Percentiles rank a stretch among this genome's conserved stretches.
Evolutionary conservation across 1,140 invertebrate genomes (phyloP).

Genomic region (Aphelinus certus): DNA sequence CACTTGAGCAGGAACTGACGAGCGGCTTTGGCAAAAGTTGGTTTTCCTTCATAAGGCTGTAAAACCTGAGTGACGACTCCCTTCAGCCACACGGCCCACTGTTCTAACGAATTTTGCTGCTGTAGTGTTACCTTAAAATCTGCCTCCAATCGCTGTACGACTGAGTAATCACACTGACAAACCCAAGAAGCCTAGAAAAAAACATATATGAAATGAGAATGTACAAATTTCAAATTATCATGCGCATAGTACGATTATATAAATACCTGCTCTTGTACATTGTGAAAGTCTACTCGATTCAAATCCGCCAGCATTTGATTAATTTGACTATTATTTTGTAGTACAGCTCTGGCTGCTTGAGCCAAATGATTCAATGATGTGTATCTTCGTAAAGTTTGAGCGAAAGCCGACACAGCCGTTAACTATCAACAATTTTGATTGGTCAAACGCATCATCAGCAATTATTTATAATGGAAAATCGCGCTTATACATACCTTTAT

Average conservation of each 20-base stretch:
- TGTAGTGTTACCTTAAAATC: constrained; percentile 95
- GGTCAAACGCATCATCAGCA: not conserved
- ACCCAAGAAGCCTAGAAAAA: constrained; percentile 88
- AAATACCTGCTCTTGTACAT: constrained; percentile 85
- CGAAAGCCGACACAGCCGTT: constrained; percentile 88
- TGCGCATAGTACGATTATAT: constrained; percentile 10
- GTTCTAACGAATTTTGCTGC: constrained; percentile 92
- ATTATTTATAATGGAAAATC: not conserved
- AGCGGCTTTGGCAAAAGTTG: constrained; percentile 89
- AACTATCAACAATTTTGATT: constrained; percentile 54
- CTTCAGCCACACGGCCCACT: constrained; percentile 98
- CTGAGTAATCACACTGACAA: constrained; percentile 89
- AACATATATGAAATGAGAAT: no score
- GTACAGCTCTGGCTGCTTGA: constrained; percentile 92
- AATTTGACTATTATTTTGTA: constrained; percentile 96
- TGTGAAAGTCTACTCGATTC: constrained; percentile 96
- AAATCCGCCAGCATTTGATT: constrained; percentile 97
- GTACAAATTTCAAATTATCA: no score
- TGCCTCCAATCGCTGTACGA: constrained; percentile 87
- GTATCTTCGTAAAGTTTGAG: constrained; percentile 93
- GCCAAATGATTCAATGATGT: constrained; percentile 99
- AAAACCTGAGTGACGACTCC: constrained; percentile 88
- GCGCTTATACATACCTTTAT: constrained; percentile 73
- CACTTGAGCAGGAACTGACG: constrained; percentile 97
- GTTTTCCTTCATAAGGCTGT: constrained; percentile 85